Evolutionary conservation across 30 jellyfish, hydroid and myxozoan species (phyloP), one percentile per base, ranked within the genome.

Genomic region (Hydractinia echinata): DNA sequence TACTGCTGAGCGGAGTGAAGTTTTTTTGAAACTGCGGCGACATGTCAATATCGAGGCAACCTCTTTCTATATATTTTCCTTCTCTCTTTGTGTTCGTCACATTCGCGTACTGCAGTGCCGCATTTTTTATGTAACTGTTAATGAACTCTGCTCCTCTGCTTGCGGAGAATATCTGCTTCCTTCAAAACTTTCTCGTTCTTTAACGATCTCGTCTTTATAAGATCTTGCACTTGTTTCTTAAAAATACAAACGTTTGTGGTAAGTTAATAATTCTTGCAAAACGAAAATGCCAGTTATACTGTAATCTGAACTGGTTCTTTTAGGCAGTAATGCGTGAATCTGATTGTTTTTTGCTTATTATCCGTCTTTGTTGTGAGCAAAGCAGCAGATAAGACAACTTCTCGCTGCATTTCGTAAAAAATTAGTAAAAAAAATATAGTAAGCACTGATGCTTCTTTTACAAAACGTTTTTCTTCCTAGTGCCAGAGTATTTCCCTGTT

Each of bases 21-120:
- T 60, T 18, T 55, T 76, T 50, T 80, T 80, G 4, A 77, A n/a
- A 77, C 60, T 77, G 51, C 53, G 85, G 85, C 39, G 87, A 14
- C 87, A 80, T 80, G 61, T 80, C 87, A 4, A 80, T 80, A 61
- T 80, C 87, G 20, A 80, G n/a, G 70, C 68, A 55, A 76, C 84
- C 97, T 79, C 78, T 89, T 89, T 72, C 97, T 81, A 76, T 89
- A 89, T 53, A 89, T n/a, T 58, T 53, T 89, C 97, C 58, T 90
- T 76, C 52, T 89, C 97, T 30, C 97, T 72, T 89, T 89, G 88
- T 84, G 92, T 82, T 89, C 95, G 51, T 89, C 97, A 13, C 89
- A 77, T 15, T 89, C 97, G 48, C 97, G 92, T 20, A 84, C 83
- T 4, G 88, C 88, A 67, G 92, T 86, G 44, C n/a, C 97, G 92